Evolutionary conservation across 92 coral and sea anemone genomes (phyloP), one percentile per base, ranked within the genome.

Genomic region (Phenganax marumi): DNA sequence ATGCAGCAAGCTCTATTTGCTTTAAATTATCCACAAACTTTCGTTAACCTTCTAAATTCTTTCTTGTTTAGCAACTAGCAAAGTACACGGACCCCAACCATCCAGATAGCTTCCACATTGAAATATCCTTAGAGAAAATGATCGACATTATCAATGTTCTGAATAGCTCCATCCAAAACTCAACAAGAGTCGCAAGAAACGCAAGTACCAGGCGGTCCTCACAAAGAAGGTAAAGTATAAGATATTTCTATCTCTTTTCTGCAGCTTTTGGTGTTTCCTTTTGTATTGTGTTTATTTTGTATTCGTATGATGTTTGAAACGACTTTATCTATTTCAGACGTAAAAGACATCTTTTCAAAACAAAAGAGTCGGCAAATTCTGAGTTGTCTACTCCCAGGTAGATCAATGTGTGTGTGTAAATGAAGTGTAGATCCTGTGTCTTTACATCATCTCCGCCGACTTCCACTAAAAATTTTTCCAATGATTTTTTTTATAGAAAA

Each of bases 131-230:
- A 84, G 97, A 95, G 69, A 95, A 89, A 8, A 95, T 95, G 98
- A 92, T 87, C 52, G 87, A 92, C 22, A 95, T 92, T 92, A 95
- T 95, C 10, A 90, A 95, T 58, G 83, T 92, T n/a, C 86, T 95
- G 51, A 95, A 95, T 77, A 97, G 90, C 55, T 95, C 98, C 18
- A 95, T 95, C n/a, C 98, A 95, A 63, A 95, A 88, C 79, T 95
- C 97, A 10, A 78, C 83, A 8, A 61, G 73, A 43, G 23, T 61
- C 12, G 83, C 62, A 10, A 60, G 83, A 50, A 78, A 62, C 10
- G 17, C 83, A 16, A 26, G 39, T 25, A 39, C 43, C 10, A 77
- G 81, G 39, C 81, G 54, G 51, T 26, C 73, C 10, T 17, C 81
- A 21, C 68, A 68, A 14, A 54, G 49, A 56, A 55, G 81, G 81